Base-by-base conservation (phyloP, 2,113 vertebrate species). In the Chloropsis hardwickii region DNA sequence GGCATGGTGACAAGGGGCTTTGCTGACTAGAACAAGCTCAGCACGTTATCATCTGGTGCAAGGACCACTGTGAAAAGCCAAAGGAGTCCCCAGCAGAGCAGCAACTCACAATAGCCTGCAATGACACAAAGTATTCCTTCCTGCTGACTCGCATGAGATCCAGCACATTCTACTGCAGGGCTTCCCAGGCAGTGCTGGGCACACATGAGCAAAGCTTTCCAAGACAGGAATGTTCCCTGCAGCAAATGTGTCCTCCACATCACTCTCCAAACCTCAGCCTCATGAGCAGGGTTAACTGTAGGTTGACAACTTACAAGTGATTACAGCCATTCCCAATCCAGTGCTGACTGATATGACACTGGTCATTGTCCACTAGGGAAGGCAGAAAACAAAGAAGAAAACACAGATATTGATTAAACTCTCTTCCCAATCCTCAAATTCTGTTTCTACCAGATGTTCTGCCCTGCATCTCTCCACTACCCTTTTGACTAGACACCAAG, bases 1-100 rank as follows among this genome's bases (percentile, higher is more conserved):
- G 21, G 20, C 31, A 54, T 0, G 8, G 31, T 25, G 31, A 77
- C 2, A 1, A 47, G 11, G n/a, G 25, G 28, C 23, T 88, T 90
- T 77, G 42, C 37, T 70, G 25, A 77, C 39, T 29, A 48, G 39
- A 85, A 62, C 11, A 78, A 48, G 29, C 47, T 62, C 69, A 27
- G 19, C 11, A 9, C 0, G 0, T 2, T 25, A 53, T 16, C 31
- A 40, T 12, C 16, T 3, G 1, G 23, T 11, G 7, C 37, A 92
- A 83, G 28, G 20, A 81, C 23, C 25, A 18, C 22, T 28, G 3
- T 11, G 39, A 91, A 22, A 10, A 87, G 33, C 24, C 66, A 56
- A 16, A 94, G 33, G 6, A 53, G 44, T 4, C 18, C 16, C 16
- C 31, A 85, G 37, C 40, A 81, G 21, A 89, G 61, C 57, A 87